Base-by-base conservation (phyloP, 2,888 invertebrate genomes). In the Chalcis sispes region DNA sequence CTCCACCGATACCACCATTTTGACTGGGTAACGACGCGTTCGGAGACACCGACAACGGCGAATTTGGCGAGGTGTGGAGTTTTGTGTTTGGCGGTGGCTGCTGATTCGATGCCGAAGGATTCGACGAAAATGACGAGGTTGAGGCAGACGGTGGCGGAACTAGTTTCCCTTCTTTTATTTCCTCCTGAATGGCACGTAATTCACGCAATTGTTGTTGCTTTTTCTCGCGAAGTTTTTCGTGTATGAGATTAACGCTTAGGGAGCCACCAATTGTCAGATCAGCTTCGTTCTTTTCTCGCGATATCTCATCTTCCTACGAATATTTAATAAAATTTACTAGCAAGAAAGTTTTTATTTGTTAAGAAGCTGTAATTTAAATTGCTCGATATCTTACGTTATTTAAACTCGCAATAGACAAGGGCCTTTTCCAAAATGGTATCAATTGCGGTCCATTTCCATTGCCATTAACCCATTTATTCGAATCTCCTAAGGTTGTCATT, bases 171-270 rank as follows among this genome's bases (percentile, higher is more conserved):
- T 95, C 95, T 83, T 95, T 95, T 69, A 96, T 96, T 88, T 96
- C 96, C 84, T 96, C 96, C 84, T 96, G 95, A 67, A 94, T 94
- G 62, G 93, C 95, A 77, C 94, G 91, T 40, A 96, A 88, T 85
- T 96, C 96, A 0, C 95, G 95, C 32, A 96, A 89, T 84, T 96
- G 96, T 80, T 96, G 95, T 83, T 95, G 95, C 83, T 96, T 96
- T 86, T 96, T 96, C 86, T 96, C 96, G 85, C 95, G 94, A 0
- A 96, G 90, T 85, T 96, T 96, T 82, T 95, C 95, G 79, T 95
- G 95, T 77, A 96, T 96, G 86, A 87, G 80, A 75, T 87, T 87
- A 0, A 87, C 84, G 56, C 84, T 89, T 27, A 88, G 74, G 8
- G 96, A 95, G 40, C 95, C 94, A 13, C 95, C 91, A 7, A 95